Conservation (phyloP, 2,888 invertebrate genomes). For the Deilephila elpenor region DNA sequence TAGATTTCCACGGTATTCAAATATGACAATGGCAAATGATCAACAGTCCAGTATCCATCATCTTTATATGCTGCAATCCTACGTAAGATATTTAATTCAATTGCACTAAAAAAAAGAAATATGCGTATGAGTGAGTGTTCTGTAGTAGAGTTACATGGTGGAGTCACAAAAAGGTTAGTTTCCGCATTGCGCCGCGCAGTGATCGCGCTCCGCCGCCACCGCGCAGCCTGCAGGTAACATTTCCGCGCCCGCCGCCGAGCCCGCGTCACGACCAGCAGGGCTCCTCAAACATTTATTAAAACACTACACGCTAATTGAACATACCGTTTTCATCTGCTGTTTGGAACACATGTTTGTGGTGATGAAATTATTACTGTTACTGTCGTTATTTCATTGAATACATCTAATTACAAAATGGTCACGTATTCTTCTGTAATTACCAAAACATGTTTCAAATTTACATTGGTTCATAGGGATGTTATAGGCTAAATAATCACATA, state of each 20-base stretch:
- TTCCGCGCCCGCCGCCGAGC: conserved; percentile 57
- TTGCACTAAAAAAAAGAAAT: not conserved
- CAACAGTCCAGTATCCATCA: too few species aligned
- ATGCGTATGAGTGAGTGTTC: conserved; percentile 19
- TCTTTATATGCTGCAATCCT: not conserved
- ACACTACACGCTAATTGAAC: not conserved
- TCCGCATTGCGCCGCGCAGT: conserved; percentile 66
- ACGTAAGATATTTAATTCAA: not conserved
- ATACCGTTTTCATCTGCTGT: too few species aligned
- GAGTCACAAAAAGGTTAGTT: conserved; percentile 59
- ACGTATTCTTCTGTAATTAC: too few species aligned
- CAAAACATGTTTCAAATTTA: too few species aligned
- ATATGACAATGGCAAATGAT: too few species aligned
- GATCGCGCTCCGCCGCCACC: conserved; percentile 36
- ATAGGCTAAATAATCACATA: too few species aligned
- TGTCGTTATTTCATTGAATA: too few species aligned
- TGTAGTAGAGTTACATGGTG: conserved; percentile 28
- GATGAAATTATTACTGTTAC: too few species aligned
- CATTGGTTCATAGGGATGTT: too few species aligned
- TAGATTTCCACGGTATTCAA: too few species aligned
- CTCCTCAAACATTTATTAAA: conserved; percentile 47
- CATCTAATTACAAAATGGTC: too few species aligned
- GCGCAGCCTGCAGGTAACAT: conserved; percentile 62
- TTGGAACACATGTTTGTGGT: too few species aligned
- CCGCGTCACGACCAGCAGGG: conserved; percentile 58